These are phyloP conservation scores for Parauchenoglanis punctatus DNA, from an alignment of 2,797 vertebrate species.

Conservation along the genomic window DNA sequence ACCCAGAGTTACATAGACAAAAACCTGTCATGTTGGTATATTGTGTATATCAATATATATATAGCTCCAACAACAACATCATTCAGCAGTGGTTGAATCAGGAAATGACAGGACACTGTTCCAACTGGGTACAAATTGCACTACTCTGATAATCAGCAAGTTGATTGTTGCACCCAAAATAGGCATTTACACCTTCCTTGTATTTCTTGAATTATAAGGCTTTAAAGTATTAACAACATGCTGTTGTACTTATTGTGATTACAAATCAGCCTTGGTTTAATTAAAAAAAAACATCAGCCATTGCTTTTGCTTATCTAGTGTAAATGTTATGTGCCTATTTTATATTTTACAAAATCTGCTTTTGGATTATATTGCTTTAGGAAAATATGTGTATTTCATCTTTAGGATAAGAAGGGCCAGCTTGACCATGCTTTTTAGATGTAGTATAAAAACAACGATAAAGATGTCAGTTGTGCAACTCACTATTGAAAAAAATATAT, in stretches of 20 bases:
- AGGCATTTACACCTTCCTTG: neutral
- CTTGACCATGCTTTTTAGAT: neutral
- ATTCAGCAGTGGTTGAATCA: slow-evolving; percentile 9
- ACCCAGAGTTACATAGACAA: neutral
- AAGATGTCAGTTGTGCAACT: neutral
- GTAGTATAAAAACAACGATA: neutral
- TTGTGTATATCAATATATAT: neutral
- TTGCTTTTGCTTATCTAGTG: neutral
- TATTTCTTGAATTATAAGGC: neutral
- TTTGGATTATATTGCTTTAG: neutral
- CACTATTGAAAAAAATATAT: neutral
- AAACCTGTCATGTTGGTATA: too few species aligned
- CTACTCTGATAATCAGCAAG: slow-evolving; percentile 8
- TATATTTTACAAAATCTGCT: neutral
- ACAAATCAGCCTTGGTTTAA: neutral
- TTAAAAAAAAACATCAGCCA: neutral
- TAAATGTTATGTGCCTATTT: neutral
- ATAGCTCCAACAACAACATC: neutral
- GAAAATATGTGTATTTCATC: neutral
- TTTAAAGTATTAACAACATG: neutral
- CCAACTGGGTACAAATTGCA: slow-evolving; percentile 21
- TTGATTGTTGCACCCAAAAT: slow-evolving; percentile 19
- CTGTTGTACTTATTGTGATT: neutral
- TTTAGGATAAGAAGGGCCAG: neutral
- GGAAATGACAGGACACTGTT: slow-evolving; percentile 29